Conservation (phyloP, 2,888 invertebrate species). For the Plagiodera versicolora region DNA sequence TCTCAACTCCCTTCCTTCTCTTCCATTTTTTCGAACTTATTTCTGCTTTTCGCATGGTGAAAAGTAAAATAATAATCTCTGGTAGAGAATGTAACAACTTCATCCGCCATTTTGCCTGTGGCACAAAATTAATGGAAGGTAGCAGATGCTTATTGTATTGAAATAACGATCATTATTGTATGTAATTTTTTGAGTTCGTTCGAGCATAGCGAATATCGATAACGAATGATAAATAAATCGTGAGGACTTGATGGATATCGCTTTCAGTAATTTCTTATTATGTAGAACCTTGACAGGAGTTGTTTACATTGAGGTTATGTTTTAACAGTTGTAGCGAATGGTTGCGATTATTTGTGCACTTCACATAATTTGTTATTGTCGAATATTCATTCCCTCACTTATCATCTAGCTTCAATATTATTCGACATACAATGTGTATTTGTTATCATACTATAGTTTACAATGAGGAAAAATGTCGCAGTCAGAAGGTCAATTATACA, state of each 20-base stretch:
- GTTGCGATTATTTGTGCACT: too few relatives aligned
- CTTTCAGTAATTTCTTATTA: neutral
- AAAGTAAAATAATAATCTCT: neutral
- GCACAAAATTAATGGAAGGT: neutral
- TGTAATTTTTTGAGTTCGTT: neutral
- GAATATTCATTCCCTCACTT: too few relatives aligned
- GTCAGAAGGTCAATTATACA: too few relatives aligned
- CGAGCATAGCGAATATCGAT: neutral
- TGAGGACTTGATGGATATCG: neutral
- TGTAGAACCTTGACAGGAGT: neutral
- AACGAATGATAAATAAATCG: neutral
- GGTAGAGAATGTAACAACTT: neutral
- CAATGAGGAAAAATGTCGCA: too few relatives aligned
- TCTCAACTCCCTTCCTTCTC: too few relatives aligned
- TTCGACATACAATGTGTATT: too few relatives aligned
- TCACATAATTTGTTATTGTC: too few relatives aligned
- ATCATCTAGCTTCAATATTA: too few relatives aligned
- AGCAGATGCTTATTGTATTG: neutral
- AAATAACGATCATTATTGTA: neutral
- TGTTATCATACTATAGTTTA: too few relatives aligned
- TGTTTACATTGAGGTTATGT: neutral
- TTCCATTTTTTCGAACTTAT: neutral
- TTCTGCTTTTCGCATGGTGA: neutral
- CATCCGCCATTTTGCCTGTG: neutral
- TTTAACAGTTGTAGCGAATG: neutral